Evolutionary conservation across 2,797 vertebrate species (phyloP).

Genomic region (Hoplostethus mediterraneus): DNA sequence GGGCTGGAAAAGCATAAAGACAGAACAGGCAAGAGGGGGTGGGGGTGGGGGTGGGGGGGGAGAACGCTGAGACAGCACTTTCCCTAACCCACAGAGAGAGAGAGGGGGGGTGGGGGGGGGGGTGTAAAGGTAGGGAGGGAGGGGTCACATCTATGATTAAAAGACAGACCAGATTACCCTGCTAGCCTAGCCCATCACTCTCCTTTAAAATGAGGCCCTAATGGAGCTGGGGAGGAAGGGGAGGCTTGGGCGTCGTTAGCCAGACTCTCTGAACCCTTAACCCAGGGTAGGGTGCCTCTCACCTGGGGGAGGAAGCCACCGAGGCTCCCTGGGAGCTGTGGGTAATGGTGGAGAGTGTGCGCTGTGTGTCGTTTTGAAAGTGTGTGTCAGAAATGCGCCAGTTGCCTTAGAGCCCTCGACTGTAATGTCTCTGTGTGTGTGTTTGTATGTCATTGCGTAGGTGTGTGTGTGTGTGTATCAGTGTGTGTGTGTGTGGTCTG

Average conservation of each 20-base stretch:
- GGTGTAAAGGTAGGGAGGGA: slow-evolving; percentile 40
- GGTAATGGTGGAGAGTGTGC: slow-evolving; percentile 3
- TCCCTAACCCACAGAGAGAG: slow-evolving; percentile 63
- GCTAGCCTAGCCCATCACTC: slow-evolving; percentile 77
- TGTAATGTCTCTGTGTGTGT: background rate
- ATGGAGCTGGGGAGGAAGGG: slow-evolving; percentile 72
- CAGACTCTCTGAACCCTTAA: slow-evolving; percentile 73
- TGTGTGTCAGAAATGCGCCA: slow-evolving; percentile 25
- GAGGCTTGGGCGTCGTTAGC: slow-evolving; percentile 73
- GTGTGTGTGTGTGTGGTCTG: slow-evolving; percentile 2
- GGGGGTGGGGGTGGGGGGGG: background rate
- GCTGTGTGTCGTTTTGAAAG: slow-evolving; percentile 7
- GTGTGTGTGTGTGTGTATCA: slow-evolving; percentile 19
- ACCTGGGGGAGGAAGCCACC: slow-evolving; percentile 34
- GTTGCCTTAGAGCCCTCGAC: slow-evolving; percentile 31
- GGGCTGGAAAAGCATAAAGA: slow-evolving; percentile 83
- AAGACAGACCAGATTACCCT: slow-evolving; percentile 80
- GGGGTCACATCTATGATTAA: slow-evolving; percentile 81
- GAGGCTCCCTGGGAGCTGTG: slow-evolving; percentile 28
- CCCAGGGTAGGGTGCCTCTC: slow-evolving; percentile 54
- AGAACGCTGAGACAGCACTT: slow-evolving; percentile 82
- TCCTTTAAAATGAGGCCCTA: slow-evolving; percentile 77
- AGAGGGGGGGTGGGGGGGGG: slow-evolving; percentile 49
- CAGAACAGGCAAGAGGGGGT: slow-evolving; percentile 46
- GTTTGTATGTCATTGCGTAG: background rate